These are phyloP conservation scores for Cheirogaleus major DNA, from an alignment of 2,797 vertebrate species.

Conservation along the genomic window DNA sequence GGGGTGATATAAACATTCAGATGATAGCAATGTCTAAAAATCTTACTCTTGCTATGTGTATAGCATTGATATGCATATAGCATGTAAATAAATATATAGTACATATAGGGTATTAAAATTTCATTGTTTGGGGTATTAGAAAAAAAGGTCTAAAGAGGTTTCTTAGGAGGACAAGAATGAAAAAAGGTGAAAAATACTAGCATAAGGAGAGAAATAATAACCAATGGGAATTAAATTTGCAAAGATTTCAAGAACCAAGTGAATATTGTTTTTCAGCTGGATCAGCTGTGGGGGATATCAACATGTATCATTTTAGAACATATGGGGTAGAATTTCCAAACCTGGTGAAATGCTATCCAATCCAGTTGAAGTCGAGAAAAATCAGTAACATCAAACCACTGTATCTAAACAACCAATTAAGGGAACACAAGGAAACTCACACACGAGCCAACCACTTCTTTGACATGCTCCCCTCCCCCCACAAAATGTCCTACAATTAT, in stretches of 20 bases:
- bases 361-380: neutral
- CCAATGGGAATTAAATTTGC: neutral
- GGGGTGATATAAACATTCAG: neutral
- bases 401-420: neutral
- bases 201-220: neutral
- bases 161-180: neutral
- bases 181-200: neutral
- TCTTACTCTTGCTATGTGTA: neutral
- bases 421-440: neutral
- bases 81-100: neutral
- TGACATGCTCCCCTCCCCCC: accelerated
- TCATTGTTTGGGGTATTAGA: neutral
- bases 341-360: neutral
- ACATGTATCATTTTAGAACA: neutral
- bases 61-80: neutral
- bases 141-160: neutral
- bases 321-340: neutral
- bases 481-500: neutral
- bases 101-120: neutral
- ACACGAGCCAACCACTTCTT: neutral
- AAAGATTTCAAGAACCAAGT: neutral
- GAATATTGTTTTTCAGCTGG: neutral
- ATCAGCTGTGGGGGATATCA: neutral
- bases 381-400: neutral
- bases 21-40: neutral